Evolutionary conservation across 2,797 vertebrate genomes (phyloP).

Genomic region (Hippocampus kuda): DNA sequence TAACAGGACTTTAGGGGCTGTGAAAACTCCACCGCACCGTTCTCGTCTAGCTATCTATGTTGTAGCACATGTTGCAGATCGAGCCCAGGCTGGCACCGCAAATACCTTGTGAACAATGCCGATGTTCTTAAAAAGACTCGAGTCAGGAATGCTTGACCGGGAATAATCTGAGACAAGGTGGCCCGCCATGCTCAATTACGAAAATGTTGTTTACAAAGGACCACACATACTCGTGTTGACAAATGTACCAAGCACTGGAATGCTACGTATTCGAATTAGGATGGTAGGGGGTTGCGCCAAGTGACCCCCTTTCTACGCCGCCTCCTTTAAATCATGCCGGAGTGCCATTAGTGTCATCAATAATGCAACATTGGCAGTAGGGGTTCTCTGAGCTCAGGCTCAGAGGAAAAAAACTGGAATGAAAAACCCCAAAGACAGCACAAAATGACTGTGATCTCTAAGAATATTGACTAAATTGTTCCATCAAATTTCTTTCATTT

Average conservation of each 20-base stretch:
- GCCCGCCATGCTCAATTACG: not conserved
- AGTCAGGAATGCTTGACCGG: not conserved
- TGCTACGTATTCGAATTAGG: not conserved
- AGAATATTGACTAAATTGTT: too few species aligned
- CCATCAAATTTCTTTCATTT: too few species aligned
- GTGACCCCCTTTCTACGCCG: constrained; percentile 23
- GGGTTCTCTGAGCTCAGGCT: too few species aligned
- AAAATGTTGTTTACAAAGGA: constrained; percentile 1
- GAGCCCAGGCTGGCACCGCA: not conserved
- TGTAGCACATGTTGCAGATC: not conserved
- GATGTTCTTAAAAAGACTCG: not conserved
- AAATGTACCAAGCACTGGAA: not conserved
- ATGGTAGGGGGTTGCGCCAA: not conserved
- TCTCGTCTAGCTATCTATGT: not conserved
- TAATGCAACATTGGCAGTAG: constrained; percentile 47
- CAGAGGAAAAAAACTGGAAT: too few species aligned
- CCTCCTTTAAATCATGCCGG: constrained; percentile 7
- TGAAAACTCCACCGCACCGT: not conserved
- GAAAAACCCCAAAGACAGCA: too few species aligned
- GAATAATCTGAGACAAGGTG: not conserved
- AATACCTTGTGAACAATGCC: constrained; percentile 3
- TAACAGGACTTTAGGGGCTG: not conserved
- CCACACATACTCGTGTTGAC: not conserved
- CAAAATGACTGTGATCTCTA: too few species aligned
- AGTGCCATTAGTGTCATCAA: constrained; percentile 58